These are phyloP conservation scores for Contarinia nasturtii DNA, from an alignment of 1,140 invertebrate genomes.

Conservation along the genomic window DNA sequence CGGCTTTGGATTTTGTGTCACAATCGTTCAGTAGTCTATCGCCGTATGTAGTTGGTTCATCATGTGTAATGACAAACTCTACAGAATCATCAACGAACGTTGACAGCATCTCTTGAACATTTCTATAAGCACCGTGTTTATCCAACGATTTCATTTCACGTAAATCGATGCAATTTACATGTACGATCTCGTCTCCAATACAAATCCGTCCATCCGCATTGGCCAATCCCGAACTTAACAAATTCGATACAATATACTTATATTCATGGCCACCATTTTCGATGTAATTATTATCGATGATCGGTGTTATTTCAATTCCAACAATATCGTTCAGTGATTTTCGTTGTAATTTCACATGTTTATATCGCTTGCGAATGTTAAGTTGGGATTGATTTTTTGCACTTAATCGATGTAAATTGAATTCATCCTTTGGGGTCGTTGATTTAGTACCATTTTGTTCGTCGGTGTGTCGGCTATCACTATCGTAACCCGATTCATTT, in stretches of 20 bases:
- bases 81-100: constrained; percentile 26
- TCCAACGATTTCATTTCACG: constrained; percentile 47
- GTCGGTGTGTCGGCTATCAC: constrained; percentile 43
- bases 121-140: constrained; percentile 5
- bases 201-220: constrained; percentile 46
- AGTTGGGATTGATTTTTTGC: not conserved
- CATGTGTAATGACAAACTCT: constrained; percentile 38
- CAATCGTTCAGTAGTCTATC: constrained; percentile 11
- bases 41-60: constrained; percentile 12
- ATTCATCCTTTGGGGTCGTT: not conserved
- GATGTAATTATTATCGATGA: constrained; percentile 29
- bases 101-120: constrained; percentile 29
- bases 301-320: constrained; percentile 47
- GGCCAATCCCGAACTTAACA: constrained; percentile 24
- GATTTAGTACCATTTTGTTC: constrained; percentile 15
- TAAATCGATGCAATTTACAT: constrained; percentile 64
- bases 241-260: constrained; percentile 1
- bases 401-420: not conserved
- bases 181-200: constrained; percentile 68
- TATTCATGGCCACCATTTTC: constrained; percentile 1
- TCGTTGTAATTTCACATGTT: constrained; percentile 34
- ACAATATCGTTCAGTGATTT: constrained; percentile 41
- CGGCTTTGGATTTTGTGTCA: constrained; percentile 22
- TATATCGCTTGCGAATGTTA: constrained; percentile 24
- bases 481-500: constrained; percentile 67